phyloP scores from a whole-genome alignment of 2,113 vertebrate genomes.

The Embiotoca jacksoni region DNA sequence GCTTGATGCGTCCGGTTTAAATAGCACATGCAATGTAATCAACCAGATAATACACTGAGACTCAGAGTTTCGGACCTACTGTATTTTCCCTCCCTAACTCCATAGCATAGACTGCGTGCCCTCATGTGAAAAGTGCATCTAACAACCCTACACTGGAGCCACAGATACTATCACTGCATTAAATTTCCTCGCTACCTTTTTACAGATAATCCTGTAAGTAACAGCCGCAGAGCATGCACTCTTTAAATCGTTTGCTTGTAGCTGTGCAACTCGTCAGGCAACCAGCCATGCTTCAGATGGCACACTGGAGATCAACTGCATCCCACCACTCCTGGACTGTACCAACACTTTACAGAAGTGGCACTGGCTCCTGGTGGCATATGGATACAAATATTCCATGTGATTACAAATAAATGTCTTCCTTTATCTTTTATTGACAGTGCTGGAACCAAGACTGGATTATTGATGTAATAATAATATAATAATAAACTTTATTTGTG shows the following conservation, averaged over 20 bases:
- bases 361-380: background rate
- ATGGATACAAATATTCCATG: constrained; percentile 21
- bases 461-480: background rate
- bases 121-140: constrained; percentile 55
- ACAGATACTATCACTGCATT: constrained; percentile 51
- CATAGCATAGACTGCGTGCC: constrained; percentile 25
- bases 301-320: constrained; percentile 29
- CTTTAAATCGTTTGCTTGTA: constrained; percentile 54
- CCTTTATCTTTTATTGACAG: constrained; percentile 1
- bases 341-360: constrained; percentile 46
- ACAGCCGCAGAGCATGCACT: constrained; percentile 53
- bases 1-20: constrained; percentile 38
- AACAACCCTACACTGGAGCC: constrained; percentile 43
- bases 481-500: too few relatives aligned
- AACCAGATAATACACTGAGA: constrained; percentile 27
- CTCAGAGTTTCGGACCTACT: constrained; percentile 1
- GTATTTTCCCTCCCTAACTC: constrained; percentile 29
- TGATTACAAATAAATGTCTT: background rate
- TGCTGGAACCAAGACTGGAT: background rate
- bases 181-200: constrained; percentile 56
- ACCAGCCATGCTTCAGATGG: constrained; percentile 45
- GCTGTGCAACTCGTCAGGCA: constrained; percentile 41
- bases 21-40: constrained; percentile 19
- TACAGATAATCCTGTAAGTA: constrained; percentile 49
- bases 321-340: constrained; percentile 19